A percentile compares a stretch with the other conserved stretches of the same genome.
phyloP scores from a whole-genome alignment of 2,113 vertebrate species.

The Clinocottus analis region DNA sequence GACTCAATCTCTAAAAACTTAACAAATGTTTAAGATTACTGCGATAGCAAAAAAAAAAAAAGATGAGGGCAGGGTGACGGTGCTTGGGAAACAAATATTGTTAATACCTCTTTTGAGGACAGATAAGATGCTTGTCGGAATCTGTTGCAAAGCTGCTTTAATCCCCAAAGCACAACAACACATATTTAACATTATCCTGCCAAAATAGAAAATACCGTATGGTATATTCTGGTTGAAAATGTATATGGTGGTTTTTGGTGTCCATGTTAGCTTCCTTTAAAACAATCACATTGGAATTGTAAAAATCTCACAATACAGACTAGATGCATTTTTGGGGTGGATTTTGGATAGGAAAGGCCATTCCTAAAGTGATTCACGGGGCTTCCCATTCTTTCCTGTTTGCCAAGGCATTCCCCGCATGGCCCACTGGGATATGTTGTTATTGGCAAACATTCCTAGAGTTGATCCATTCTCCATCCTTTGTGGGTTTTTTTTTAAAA shows the following conservation, averaged over 20 bases:
- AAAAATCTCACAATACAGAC: slow-evolving; percentile 28
- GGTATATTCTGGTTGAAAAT: neutral
- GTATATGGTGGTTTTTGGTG: neutral
- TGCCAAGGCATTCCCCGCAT: slow-evolving; percentile 39
- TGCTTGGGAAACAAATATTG: slow-evolving; percentile 47
- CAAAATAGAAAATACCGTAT: neutral
- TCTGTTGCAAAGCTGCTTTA: slow-evolving; percentile 40
- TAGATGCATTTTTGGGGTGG: slow-evolving; percentile 21
- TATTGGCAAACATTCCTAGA: slow-evolving; percentile 45
- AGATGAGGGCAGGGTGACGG: slow-evolving; percentile 15
- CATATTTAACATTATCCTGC: slow-evolving; percentile 28
- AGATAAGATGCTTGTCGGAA: slow-evolving; percentile 45
- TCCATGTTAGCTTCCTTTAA: slow-evolving; percentile 1
- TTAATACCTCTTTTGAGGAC: slow-evolving; percentile 36
- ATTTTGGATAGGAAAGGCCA: slow-evolving; percentile 41
- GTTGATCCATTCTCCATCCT: slow-evolving; percentile 48
- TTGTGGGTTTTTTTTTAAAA: slow-evolving; percentile 8
- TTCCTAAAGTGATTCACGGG: slow-evolving; percentile 56
- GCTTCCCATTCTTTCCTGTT: slow-evolving; percentile 53
- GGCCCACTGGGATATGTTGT: slow-evolving; percentile 40
- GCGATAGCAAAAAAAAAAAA: slow-evolving; percentile 32
- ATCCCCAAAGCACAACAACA: slow-evolving; percentile 31
- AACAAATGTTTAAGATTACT: slow-evolving; percentile 47
- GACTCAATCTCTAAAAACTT: neutral
- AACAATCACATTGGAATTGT: slow-evolving; percentile 19